phyloP scores from a whole-genome alignment of 2,888 invertebrate species.

The Drosophila differens region DNA sequence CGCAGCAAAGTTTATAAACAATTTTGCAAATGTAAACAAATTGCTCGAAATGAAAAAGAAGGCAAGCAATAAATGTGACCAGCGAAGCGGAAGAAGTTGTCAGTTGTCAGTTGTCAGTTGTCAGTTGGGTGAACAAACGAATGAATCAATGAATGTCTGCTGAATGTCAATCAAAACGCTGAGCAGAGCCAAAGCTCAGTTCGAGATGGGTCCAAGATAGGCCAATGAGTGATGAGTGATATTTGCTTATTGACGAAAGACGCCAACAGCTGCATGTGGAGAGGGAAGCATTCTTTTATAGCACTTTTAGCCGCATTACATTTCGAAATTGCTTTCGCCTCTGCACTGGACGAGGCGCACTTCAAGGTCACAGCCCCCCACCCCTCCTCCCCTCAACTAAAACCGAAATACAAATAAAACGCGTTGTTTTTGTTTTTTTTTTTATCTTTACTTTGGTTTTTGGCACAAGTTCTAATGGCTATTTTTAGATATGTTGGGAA shows the following conservation, averaged over 20 bases:
- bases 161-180: constrained; percentile 66
- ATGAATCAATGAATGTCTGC: constrained; percentile 51
- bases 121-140: constrained; percentile 16
- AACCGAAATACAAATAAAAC: constrained; percentile 17
- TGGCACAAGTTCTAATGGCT: constrained; percentile 75
- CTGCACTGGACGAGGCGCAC: constrained; percentile 32
- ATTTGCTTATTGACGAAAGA: constrained; percentile 41
- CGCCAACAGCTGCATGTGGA: constrained; percentile 33
- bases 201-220: constrained; percentile 25
- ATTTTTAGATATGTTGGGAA: constrained; percentile 71
- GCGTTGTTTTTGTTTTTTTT: constrained; percentile 30
- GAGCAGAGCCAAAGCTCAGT: constrained; percentile 3
- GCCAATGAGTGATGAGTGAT: constrained; percentile 20
- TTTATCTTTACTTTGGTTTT: constrained; percentile 49
- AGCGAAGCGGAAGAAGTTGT: constrained; percentile 58
- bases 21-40: constrained; percentile 45
- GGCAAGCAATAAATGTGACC: constrained; percentile 42
- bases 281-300: not conserved
- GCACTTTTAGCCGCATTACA: constrained; percentile 14
- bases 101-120: constrained; percentile 28
- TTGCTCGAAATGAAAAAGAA: constrained; percentile 15
- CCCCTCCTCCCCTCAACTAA: not conserved
- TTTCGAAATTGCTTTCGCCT: constrained; percentile 20
- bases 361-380: constrained; percentile 63
- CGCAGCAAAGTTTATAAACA: constrained; percentile 42